Conservation (phyloP, 2,113 vertebrate species). For the Tychaedon coryphoeus region DNA sequence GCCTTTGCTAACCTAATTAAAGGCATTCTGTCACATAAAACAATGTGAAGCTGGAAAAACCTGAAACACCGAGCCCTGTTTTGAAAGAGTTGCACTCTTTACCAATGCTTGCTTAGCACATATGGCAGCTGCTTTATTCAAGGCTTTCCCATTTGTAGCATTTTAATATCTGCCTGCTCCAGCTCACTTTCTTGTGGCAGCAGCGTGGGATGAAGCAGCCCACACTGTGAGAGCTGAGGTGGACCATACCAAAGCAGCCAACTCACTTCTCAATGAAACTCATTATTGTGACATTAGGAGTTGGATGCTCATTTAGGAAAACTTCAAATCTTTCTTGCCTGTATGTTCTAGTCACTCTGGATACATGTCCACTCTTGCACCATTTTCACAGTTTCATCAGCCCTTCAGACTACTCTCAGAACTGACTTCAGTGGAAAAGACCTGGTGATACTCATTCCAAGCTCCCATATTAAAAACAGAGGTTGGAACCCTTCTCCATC, state of each 20-base stretch:
- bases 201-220: background rate
- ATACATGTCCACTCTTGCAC: background rate
- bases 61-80: constrained; percentile 21
- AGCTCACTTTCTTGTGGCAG: background rate
- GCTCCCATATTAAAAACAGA: background rate
- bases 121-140: background rate
- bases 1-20: constrained; percentile 53
- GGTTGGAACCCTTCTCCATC: accelerated
- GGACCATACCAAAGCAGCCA: background rate
- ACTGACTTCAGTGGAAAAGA: background rate
- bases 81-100: constrained; percentile 19
- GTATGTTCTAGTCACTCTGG: background rate
- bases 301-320: background rate
- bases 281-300: background rate
- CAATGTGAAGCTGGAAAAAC: constrained; percentile 57
- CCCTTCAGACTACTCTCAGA: background rate
- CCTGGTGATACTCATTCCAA: background rate
- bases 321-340: background rate
- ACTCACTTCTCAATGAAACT: background rate
- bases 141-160: background rate
- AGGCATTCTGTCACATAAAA: constrained; percentile 47
- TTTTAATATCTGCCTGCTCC: background rate
- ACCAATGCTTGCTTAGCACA: background rate
- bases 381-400: background rate
- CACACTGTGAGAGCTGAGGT: background rate